Evolutionary conservation across 2,888 invertebrate species (phyloP).

Genomic region (Xestia ashworthii): DNA sequence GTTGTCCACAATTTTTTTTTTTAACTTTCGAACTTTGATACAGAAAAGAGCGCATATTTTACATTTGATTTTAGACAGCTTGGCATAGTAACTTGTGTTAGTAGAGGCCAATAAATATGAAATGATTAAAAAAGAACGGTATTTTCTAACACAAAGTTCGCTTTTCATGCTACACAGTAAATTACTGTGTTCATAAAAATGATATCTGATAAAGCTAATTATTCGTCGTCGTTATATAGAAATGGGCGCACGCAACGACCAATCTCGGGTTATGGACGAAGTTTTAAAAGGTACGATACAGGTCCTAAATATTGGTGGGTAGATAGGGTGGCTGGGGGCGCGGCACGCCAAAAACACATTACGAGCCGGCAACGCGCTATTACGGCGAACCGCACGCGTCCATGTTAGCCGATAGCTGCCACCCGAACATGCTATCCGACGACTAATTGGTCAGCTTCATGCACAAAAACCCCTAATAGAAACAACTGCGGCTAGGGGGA

Average conservation of each 20-base stretch:
- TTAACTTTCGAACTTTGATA: conserved; percentile 11
- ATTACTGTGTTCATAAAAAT: conserved; percentile 83
- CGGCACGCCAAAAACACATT: conserved; percentile 89
- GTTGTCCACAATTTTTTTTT: conserved; percentile 12
- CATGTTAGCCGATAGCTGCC: conserved; percentile 83
- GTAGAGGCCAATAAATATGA: conserved; percentile 44
- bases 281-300: conserved; percentile 84
- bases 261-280: conserved; percentile 84
- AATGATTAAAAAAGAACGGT: conserved; percentile 65
- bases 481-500: conserved; percentile 80
- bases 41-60: background rate
- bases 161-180: conserved; percentile 83
- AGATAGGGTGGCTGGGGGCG: conserved; percentile 84
- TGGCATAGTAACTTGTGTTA: conserved; percentile 22
- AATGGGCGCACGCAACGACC: conserved; percentile 85
- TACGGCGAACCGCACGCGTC: conserved; percentile 88
- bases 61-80: conserved; percentile 15
- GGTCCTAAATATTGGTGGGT: conserved; percentile 84
- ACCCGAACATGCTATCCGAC: conserved; percentile 86
- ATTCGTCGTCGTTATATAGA: conserved; percentile 84
- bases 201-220: conserved; percentile 86
- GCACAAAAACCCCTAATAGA: conserved; percentile 86
- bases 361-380: conserved; percentile 85
- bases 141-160: conserved; percentile 74
- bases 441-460: conserved; percentile 87